Evolutionary conservation across 2,797 vertebrate species (phyloP), one percentile per base, ranked within the genome.

Genomic region (Rhynchotus rufescens): DNA sequence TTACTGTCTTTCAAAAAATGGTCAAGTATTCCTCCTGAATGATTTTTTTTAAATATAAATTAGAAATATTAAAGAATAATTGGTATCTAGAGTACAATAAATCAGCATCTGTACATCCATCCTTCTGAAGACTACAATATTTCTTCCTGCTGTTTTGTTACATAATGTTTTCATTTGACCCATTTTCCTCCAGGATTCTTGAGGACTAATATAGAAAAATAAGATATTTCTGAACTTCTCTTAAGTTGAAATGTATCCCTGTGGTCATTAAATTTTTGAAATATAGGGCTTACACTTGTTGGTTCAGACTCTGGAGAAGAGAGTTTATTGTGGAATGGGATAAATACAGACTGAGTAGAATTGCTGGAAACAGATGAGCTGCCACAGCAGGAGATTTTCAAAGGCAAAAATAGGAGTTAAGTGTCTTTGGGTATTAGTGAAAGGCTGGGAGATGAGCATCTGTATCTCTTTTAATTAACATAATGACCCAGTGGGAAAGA

Each of bases 171-270:
- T 82, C 49, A 62, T 88, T 83, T 91, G 80, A 88, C 78, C 66
- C 83, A 66, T 88, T 96, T 95, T 91, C 66, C 81, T 86, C n/a
- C n/a, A 72, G 47, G 68, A 59, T 64, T 84, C 32, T 26, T 78
- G 26, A 72, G 68, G 75, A 65, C 68, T 95, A 78, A 83, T 86
- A 45, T 83, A 69, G 62, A 91, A 95, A 95, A 91, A 38, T 44
- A 86, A 90, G 84, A 82, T 34, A 78, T 75, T 66, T 51, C 66
- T 73, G 34, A 90, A 66, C n/a, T 90, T 79, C 79, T 80, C 42
- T 69, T 81, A 77, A 84, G 68, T 25, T 67, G 75, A 93, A 94
- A 80, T 56, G 13, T 82, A 73, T 62, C 83, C 65, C 85, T 65
- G 45, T 78, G 54, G 52, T 89, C 93, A 91, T 88, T 88, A 90